A percentile compares a stretch with the other conserved stretches of the same genome.
Evolutionary conservation across 2,113 vertebrate species (phyloP).

Genomic region (Tupaia tana): DNA sequence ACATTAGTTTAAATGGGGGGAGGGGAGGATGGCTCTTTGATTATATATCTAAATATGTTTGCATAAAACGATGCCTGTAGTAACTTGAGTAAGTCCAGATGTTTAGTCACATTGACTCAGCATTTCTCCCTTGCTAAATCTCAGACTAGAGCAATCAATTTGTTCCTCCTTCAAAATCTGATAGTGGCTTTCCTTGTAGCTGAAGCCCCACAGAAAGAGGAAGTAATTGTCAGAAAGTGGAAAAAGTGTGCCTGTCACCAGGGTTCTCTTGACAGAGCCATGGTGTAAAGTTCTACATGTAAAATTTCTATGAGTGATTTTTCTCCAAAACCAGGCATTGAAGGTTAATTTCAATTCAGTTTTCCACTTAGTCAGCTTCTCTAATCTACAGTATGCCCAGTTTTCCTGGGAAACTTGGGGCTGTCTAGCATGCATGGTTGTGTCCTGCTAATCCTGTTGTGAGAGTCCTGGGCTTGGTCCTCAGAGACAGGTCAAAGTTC

Average conservation of each 20-base stretch:
- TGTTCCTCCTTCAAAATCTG: background rate
- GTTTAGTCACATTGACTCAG: constrained; percentile 81
- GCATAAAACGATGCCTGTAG: background rate
- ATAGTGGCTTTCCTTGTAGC: background rate
- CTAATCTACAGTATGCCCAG: background rate
- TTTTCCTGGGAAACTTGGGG: background rate
- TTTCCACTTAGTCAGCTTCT: background rate
- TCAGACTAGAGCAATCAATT: constrained; percentile 80
- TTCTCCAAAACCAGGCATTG: background rate
- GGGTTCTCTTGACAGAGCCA: background rate
- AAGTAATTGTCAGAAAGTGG: background rate
- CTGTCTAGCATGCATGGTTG: background rate
- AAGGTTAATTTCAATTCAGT: background rate
- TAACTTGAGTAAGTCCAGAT: background rate
- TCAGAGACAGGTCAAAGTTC: background rate
- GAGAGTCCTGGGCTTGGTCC: background rate
- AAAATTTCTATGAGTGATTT: background rate
- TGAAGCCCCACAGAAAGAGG: constrained; percentile 1
- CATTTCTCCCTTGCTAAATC: constrained; percentile 67
- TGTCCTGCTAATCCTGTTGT: background rate
- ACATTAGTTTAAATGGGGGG: background rate
- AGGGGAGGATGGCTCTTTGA: background rate
- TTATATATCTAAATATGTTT: background rate
- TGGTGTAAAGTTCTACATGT: background rate
- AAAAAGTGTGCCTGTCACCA: background rate